A percentile compares a stretch with the other conserved stretches of the same genome.
phyloP scores from a whole-genome alignment of 2,888 invertebrate species.

The Furcula furcula region DNA sequence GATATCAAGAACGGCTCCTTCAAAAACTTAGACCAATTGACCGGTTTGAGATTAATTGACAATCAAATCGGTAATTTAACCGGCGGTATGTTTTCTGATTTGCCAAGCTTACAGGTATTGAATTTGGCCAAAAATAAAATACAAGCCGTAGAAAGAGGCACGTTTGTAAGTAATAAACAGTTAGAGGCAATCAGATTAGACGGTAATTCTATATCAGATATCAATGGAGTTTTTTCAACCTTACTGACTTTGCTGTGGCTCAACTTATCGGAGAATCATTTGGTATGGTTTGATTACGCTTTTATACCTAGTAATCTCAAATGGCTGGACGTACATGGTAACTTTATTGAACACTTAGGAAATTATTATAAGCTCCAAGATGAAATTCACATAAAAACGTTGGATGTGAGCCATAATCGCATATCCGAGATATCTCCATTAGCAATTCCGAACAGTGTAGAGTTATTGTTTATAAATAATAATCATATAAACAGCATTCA shows the following conservation, averaged over 20 bases:
- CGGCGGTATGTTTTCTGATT: conserved; percentile 92
- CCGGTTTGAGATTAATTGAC: conserved; percentile 92
- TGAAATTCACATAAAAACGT: conserved; percentile 89
- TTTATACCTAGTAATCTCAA: conserved; percentile 93
- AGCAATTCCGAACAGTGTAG: conserved; percentile 93
- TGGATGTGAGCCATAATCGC: conserved; percentile 94
- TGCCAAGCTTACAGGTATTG: conserved; percentile 91
- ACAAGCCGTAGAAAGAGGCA: conserved; percentile 90
- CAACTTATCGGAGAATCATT: conserved; percentile 94
- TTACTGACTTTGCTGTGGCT: conserved; percentile 91
- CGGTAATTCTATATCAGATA: conserved; percentile 92
- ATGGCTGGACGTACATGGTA: conserved; percentile 95
- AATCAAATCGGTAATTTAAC: conserved; percentile 93
- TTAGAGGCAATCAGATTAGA: conserved; percentile 94
- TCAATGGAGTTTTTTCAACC: conserved; percentile 94
- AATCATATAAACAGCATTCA: conserved; percentile 91
- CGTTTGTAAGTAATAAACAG: conserved; percentile 90
- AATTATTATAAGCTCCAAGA: conserved; percentile 94
- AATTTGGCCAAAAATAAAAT: conserved; percentile 95
- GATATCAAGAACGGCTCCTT: conserved; percentile 93
- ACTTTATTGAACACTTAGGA: conserved; percentile 92
- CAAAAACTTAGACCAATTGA: conserved; percentile 91
- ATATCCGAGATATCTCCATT: conserved; percentile 90
- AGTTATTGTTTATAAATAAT: conserved; percentile 93
- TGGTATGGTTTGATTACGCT: conserved; percentile 96